These are phyloP conservation scores for Zosterops lateralis DNA, from an alignment of 2,113 vertebrate genomes.

Conservation along the genomic window DNA sequence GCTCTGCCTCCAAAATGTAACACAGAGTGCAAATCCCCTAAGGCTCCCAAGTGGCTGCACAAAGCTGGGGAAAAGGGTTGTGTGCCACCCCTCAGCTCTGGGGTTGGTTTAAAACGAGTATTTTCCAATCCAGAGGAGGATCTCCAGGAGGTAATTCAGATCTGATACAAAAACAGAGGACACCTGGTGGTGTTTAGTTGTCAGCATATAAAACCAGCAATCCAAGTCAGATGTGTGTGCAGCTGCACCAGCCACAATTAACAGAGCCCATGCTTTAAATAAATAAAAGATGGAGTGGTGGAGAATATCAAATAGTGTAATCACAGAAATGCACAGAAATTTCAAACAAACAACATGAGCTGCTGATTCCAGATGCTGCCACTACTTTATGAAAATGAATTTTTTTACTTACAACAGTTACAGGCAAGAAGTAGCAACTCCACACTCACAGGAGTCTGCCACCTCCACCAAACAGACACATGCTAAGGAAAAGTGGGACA, in stretches of 20 bases:
- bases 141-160: background rate
- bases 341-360: background rate
- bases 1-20: background rate
- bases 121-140: background rate
- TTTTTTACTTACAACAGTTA: background rate
- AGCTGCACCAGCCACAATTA: background rate
- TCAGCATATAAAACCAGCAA: background rate
- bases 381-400: background rate
- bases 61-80: background rate
- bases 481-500: background rate
- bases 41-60: background rate
- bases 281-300: background rate
- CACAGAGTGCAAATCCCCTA: background rate
- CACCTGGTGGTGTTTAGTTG: background rate
- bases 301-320: background rate
- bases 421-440: background rate
- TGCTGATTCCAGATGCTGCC: background rate
- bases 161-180: background rate
- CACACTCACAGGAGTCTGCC: background rate
- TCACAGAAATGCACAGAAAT: background rate
- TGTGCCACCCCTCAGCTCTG: rapidly evolving
- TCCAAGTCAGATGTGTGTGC: background rate
- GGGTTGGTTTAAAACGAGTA: background rate
- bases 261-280: background rate
- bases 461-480: background rate